Base-by-base conservation (phyloP, 1,140 invertebrate species). In the Phocides pigmalion region DNA sequence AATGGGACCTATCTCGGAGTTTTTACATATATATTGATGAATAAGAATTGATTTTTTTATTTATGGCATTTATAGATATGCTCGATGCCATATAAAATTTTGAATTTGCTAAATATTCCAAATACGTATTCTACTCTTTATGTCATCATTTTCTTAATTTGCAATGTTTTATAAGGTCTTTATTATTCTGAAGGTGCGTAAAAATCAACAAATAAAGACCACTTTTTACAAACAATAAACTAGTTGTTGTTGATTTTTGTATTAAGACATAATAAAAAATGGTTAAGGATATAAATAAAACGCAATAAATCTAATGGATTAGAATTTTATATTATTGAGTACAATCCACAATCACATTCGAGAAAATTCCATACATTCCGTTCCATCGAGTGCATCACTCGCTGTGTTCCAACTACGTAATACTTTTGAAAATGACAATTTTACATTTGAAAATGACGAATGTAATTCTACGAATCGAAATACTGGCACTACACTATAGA, bases 321-420 rank as follows among this genome's bases (percentile, higher is more conserved):
- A 88, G 83, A 90, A 90, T 86, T 90, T 84, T 87, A 87, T 87
- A 86, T 89, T 89, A 81, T 86, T 88, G 87, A 89, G 81, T 89
- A 89, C 87, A 89, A 87, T 90, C 76, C 79, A 89, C 76, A 81
- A 81, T 81, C 72, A 84, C 77, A 70, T 79, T 76, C 72, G 67
- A 84, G 77, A 82, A 79, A 79, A 79, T 65, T 70, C 69, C 75
- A 79, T 70, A 84, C 74, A 72, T 47, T 62, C 69, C 46, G 49
- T 53, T 63, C 66, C 50, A 47, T 20, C 41, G 58, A 65, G 22
- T 61, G 35, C 41, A 54, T 49, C 64, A 62, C 62, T 51, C 67
- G 41, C 61, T 28, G 12, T 20, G 28, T 53, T 51, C 65, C 62
- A 42, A 64, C 37, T 63, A 59, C 62, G 20, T 66, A 51, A 79